Evolutionary conservation across 2,797 vertebrate species (phyloP), one percentile per base, ranked within the genome.

Genomic region (Buceros bicornis): DNA sequence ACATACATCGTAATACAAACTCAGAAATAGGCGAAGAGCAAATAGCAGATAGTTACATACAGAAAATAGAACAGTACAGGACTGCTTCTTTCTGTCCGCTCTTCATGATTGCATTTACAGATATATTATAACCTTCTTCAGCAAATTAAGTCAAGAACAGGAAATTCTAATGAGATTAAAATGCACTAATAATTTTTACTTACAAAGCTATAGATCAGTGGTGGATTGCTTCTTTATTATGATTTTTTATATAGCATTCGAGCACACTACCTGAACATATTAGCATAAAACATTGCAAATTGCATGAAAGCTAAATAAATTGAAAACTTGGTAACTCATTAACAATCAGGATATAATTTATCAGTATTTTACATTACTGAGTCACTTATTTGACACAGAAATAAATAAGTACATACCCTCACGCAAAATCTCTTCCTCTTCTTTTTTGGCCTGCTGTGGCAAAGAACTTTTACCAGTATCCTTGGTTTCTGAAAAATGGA

Each of bases 351-450:
- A 79, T 66, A 45, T 22, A 69, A 33, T 87, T 82, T 92, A 78
- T 31, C 37, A 77, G 9, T 56, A 48, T 64, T 95, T 53, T 60
- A 62, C 18, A 48, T 69, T 37, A 81, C 26, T 25, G 5, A 66
- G 21, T 43, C 31, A 5, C 45, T 61, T 69, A 57, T 29, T 45
- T 71, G 28, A 77, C 35, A 72, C 0, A 61, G 26, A 94, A 91
- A 77, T 35, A 78, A 95, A 40, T 24, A 79, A 74, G 80, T 78
- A 98, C 99, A 97, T 98, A 99, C 99, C 98, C 96, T 99, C 98
- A 97, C 99, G 98, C 95, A 98, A 96, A 93, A 97, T 95, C 33
- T 98, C 98, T 50, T 98, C 97, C 80, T 98, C 98, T 70, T 98
- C 98, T 82, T 97, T 98, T 95, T 97, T 98, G 62, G 97, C 95